These are phyloP conservation scores for Megaustenia siamemsis DNA, from an alignment of 2,888 invertebrate species.

Conservation along the genomic window DNA sequence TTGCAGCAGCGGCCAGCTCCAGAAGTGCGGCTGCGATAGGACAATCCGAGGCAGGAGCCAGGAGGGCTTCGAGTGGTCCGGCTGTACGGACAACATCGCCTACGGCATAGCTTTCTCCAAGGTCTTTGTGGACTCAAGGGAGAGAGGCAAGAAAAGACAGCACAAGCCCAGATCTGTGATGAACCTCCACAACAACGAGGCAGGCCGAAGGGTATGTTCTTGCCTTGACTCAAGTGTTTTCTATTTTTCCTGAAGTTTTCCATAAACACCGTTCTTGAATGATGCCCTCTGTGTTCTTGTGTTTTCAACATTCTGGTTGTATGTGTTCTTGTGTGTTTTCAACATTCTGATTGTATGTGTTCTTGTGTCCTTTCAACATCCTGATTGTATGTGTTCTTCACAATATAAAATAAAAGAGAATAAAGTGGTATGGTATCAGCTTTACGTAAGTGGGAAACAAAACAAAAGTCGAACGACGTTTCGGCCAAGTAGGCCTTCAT, in stretches of 20 bases:
- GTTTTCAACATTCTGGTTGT: not conserved
- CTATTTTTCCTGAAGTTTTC: too few relatives aligned
- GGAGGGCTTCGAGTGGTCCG: constrained; percentile 92
- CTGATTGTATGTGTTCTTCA: not conserved
- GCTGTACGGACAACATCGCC: constrained; percentile 92
- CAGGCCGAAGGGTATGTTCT: constrained; percentile 91
- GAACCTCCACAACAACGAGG: constrained; percentile 98
- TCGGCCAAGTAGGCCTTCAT: too few relatives aligned
- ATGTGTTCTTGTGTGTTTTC: not conserved
- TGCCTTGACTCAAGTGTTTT: too few relatives aligned
- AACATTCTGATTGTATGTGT: not conserved
- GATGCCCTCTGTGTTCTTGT: too few relatives aligned
- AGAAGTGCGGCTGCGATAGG: constrained; percentile 94
- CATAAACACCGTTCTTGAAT: too few relatives aligned
- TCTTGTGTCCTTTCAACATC: not conserved
- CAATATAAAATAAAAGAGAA: too few relatives aligned
- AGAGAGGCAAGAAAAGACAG: constrained; percentile 89
- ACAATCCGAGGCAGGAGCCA: constrained; percentile 86
- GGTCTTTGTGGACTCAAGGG: constrained; percentile 93
- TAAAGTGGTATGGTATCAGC: too few relatives aligned
- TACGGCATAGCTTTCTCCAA: constrained; percentile 87
- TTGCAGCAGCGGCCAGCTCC: constrained; percentile 93
- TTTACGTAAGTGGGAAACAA: too few relatives aligned
- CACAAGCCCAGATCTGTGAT: constrained; percentile 92
- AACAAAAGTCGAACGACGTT: too few relatives aligned